These are phyloP conservation scores for Ormyrus labotus DNA, from an alignment of 2,888 invertebrate genomes.

Conservation along the genomic window DNA sequence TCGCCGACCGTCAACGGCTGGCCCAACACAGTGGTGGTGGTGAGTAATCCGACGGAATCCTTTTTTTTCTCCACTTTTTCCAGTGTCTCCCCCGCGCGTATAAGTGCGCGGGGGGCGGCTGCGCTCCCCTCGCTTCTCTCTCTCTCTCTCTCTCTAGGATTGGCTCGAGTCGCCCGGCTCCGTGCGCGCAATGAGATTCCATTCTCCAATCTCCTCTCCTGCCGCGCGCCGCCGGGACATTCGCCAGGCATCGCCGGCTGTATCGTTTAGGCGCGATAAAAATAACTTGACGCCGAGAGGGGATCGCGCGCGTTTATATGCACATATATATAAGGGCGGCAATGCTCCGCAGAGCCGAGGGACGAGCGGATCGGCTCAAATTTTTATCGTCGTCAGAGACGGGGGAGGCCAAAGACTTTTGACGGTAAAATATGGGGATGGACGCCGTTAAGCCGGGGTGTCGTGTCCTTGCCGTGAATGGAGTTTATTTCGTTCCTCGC, in stretches of 20 bases:
- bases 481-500: background rate
- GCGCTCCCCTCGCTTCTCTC: background rate
- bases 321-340: background rate
- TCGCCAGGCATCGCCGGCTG: background rate
- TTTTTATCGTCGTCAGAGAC: slow-evolving; percentile 39
- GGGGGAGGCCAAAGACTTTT: background rate
- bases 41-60: slow-evolving; percentile 56
- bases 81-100: background rate
- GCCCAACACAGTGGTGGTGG: slow-evolving; percentile 63
- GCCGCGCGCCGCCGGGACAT: background rate
- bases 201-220: slow-evolving; percentile 17
- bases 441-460: slow-evolving; percentile 5
- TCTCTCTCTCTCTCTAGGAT: background rate
- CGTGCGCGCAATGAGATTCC: slow-evolving; percentile 1
- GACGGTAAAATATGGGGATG: background rate
- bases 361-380: slow-evolving; percentile 12
- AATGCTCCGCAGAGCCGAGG: background rate
- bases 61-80: slow-evolving; percentile 33
- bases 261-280: slow-evolving; percentile 39
- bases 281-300: slow-evolving; percentile 23
- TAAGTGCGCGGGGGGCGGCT: background rate
- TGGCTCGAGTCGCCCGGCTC: slow-evolving; percentile 16
- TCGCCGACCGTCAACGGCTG: slow-evolving; percentile 69
- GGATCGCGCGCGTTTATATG: slow-evolving; percentile 1
- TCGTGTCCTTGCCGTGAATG: background rate